These are phyloP conservation scores for Falco naumanni DNA, from an alignment of 2,797 vertebrate species.

Conservation along the genomic window DNA sequence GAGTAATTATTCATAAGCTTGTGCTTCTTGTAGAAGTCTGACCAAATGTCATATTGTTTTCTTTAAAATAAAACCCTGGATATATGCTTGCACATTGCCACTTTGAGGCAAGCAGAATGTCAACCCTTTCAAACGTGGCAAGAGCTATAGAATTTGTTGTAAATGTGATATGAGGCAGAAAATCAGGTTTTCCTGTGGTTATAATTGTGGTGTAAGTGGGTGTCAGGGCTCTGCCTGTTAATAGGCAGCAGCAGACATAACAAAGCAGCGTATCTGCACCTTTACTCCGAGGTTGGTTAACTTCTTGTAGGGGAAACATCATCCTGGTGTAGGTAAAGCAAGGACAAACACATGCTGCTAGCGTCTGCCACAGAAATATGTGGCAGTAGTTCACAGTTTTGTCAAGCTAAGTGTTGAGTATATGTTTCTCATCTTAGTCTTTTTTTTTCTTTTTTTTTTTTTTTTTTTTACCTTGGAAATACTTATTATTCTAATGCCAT, in stretches of 20 bases:
- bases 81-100: not conserved
- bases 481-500: not conserved
- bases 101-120: not conserved
- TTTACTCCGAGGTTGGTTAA: not conserved
- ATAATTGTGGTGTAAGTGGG: not conserved
- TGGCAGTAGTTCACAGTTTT: not conserved
- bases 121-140: not conserved
- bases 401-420: not conserved
- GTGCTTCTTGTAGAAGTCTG: not conserved
- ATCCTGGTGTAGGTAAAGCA: not conserved
- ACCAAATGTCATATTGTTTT: not conserved
- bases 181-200: not conserved
- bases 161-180: not conserved
- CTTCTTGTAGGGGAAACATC: not conserved
- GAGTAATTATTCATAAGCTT: not conserved
- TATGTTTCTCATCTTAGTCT: not conserved
- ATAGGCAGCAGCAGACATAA: not conserved
- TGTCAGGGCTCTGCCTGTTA: not conserved
- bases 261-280: not conserved
- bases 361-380: not conserved
- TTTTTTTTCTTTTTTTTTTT: not conserved
- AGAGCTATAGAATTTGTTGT: not conserved
- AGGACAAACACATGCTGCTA: not conserved
- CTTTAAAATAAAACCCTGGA: not conserved
- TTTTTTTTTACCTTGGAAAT: not conserved